Evolutionary conservation across 2,113 vertebrate genomes (phyloP), one percentile per base, ranked within the genome.

Genomic region (Gopherus evgoodei): DNA sequence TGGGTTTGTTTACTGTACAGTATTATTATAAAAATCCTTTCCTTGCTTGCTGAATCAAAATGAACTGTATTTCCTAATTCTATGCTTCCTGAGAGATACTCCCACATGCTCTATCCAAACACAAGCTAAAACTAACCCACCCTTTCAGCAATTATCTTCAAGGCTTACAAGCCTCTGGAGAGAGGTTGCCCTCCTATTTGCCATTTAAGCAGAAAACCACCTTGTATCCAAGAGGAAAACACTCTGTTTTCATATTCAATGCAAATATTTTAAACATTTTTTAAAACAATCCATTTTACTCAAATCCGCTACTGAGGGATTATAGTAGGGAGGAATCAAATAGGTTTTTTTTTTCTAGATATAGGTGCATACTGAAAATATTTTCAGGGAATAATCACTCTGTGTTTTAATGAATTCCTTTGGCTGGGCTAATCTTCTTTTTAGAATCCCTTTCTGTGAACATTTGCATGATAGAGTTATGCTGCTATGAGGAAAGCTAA

Each of bases 1-100:
- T 49, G 44, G 53, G 49, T 52, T 93, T 96, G 42, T 92, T 96
- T 96, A 84, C 8, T 80, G 65, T 69, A 75, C 47, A 87, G 35
- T 62, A 87, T 59, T 90, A 94, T 95, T 97, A 97, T 75, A 84
- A 93, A 95, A 97, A 79, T 54, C 29, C 42, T 93, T 97, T 97
- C 86, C 91, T 97, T 95, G 81, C 35, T 83, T 81, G 88, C 91
- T 94, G 57, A 88, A 97, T 87, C 47, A 96, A 88, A 97, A 91
- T 62, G 72, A 97, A 94, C 90, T 86, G 44, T n/a, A 87, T 87
- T 97, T 97, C 65, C 83, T 93, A 94, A 91, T 62, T 89, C 81
- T 50, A 49, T n/a, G 47, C 35, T 96, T 97, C 86, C 85, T 95
- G 84, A 98, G 80, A 96, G 42, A 95, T 81, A 75, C 19, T 93